A percentile compares a stretch with the other conserved stretches of the same genome.
Evolutionary conservation across 1,140 invertebrate species (phyloP).

Genomic region (Kradibia gibbosae): DNA sequence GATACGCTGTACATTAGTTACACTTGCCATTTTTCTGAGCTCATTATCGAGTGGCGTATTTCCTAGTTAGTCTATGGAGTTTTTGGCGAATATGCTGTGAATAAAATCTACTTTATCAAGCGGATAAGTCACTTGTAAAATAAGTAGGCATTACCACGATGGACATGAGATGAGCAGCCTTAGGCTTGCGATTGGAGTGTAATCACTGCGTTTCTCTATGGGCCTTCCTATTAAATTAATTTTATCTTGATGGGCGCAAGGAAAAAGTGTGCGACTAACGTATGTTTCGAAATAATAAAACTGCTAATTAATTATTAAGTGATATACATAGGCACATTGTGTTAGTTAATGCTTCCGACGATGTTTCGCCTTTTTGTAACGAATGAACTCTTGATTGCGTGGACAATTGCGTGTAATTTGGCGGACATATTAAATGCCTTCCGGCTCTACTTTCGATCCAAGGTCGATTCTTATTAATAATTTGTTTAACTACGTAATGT

Average conservation of each 20-base stretch:
- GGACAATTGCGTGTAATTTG: neutral
- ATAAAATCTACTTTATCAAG: neutral
- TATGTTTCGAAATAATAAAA: neutral
- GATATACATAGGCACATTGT: neutral
- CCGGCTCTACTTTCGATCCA: neutral
- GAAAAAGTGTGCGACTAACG: slow-evolving; percentile 7
- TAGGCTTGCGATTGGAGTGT: neutral
- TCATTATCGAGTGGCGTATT: neutral
- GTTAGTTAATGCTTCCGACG: neutral
- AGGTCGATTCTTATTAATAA: slow-evolving; percentile 18
- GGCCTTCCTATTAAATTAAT: slow-evolving; percentile 21
- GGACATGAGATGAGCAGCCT: neutral
- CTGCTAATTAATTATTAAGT: neutral
- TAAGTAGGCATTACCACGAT: neutral
- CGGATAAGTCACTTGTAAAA: neutral
- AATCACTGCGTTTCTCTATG: neutral
- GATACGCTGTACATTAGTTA: neutral
- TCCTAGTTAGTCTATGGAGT: neutral
- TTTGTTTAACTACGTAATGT: neutral
- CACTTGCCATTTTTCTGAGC: neutral
- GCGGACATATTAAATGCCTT: neutral
- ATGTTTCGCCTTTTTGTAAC: neutral
- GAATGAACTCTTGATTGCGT: neutral
- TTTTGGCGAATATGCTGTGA: neutral
- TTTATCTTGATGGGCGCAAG: neutral